Evolutionary conservation across 2,888 invertebrate species (phyloP).

Genomic region (Thymelicus acteon): DNA sequence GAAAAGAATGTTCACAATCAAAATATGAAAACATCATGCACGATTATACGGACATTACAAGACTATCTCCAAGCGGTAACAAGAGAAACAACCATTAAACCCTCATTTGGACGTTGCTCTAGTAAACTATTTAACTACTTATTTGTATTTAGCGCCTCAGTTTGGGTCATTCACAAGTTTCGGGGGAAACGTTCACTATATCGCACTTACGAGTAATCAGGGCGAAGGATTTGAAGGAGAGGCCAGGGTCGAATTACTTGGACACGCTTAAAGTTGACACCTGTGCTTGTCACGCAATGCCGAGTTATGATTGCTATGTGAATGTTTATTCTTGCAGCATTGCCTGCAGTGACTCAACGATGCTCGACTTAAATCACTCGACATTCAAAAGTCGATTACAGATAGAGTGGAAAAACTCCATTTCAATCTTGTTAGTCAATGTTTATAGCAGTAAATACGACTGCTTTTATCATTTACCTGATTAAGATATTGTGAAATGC

Average conservation of each 20-base stretch:
- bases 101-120: constrained; percentile 16
- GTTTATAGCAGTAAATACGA: neutral
- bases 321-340: constrained; percentile 5
- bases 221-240: constrained; percentile 26
- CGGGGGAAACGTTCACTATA: constrained; percentile 18
- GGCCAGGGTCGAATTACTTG: constrained; percentile 25
- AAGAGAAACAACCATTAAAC: constrained; percentile 20
- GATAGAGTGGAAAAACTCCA: constrained; percentile 8
- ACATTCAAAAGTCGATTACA: constrained; percentile 18
- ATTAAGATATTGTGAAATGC: constrained; percentile 5
- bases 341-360: neutral
- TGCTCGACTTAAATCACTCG: constrained; percentile 8
- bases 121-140: constrained; percentile 15
- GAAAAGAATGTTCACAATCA: too few relatives aligned
- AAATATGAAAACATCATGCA: neutral
- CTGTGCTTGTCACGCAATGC: constrained; percentile 26
- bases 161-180: constrained; percentile 24
- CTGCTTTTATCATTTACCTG: neutral
- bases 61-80: constrained; percentile 4
- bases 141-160: constrained; percentile 16
- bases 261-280: constrained; percentile 28
- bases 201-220: constrained; percentile 24
- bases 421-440: constrained; percentile 16
- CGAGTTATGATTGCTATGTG: neutral
- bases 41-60: neutral